These are phyloP conservation scores for Sternotherus odoratus DNA, from an alignment of 2,797 vertebrate genomes.

Conservation along the genomic window DNA sequence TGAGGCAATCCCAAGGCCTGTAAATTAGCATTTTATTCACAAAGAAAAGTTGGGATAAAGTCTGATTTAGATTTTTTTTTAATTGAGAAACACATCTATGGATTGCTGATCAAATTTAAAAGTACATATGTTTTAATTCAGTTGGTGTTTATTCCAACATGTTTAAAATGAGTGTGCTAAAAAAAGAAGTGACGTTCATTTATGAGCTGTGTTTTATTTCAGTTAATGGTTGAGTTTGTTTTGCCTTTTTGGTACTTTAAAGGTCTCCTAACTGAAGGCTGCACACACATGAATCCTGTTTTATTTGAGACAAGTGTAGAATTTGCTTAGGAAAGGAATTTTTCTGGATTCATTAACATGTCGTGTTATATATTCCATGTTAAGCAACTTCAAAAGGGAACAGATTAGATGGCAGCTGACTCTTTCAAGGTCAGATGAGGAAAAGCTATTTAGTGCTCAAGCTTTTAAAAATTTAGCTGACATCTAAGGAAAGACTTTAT, in stretches of 20 bases:
- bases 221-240: not conserved
- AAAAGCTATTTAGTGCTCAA: not conserved
- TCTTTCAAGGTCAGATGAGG: not conserved
- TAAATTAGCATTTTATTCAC: not conserved
- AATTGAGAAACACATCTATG: not conserved
- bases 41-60: not conserved
- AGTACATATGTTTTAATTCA: not conserved
- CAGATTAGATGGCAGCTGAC: not conserved
- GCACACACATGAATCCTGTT: not conserved
- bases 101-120: not conserved
- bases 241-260: not conserved
- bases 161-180: not conserved
- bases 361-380: not conserved
- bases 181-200: not conserved
- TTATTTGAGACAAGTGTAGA: not conserved
- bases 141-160: not conserved
- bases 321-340: not conserved
- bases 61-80: not conserved
- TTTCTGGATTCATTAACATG: not conserved
- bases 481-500: not conserved
- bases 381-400: not conserved
- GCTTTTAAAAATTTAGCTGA: not conserved
- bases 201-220: not conserved
- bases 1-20: not conserved
- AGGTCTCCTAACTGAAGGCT: not conserved